Evolutionary conservation across 2,888 invertebrate genomes (phyloP).

Genomic region (Rotaria socialis): DNA sequence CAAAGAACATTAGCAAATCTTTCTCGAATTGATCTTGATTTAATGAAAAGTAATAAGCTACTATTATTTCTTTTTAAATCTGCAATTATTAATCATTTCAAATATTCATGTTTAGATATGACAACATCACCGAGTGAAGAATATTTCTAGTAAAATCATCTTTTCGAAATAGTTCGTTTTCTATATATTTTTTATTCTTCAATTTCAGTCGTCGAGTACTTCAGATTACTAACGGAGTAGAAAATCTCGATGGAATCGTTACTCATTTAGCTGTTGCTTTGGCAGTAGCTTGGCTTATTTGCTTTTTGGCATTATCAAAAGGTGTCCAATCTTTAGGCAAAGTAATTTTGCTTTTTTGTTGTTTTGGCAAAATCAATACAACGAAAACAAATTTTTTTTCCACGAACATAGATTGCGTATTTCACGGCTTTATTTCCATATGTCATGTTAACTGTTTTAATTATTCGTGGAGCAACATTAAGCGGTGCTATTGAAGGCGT

Average conservation of each 20-base stretch:
- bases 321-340: conserved; percentile 59
- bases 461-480: conserved; percentile 73
- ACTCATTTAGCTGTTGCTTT: conserved; percentile 55
- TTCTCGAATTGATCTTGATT: neutral
- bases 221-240: conserved; percentile 53
- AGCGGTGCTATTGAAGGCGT: conserved; percentile 75
- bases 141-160: conserved; percentile 74
- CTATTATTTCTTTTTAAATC: neutral
- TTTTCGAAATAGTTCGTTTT: neutral
- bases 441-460: conserved; percentile 64
- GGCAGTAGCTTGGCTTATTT: conserved; percentile 55
- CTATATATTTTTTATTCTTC: neutral
- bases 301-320: conserved; percentile 55
- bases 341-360: conserved; percentile 48
- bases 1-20: conserved; percentile 3
- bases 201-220: conserved; percentile 54
- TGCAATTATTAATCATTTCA: neutral
- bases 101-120: neutral
- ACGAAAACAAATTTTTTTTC: neutral
- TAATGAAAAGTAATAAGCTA: neutral
- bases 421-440: conserved; percentile 61
- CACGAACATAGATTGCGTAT: conserved; percentile 59
- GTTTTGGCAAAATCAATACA: neutral
- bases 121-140: conserved; percentile 74
- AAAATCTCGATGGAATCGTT: conserved; percentile 53